A percentile compares a stretch with the other conserved stretches of the same genome.
phyloP scores from a whole-genome alignment of 2,113 vertebrate genomes.

The Phainopepla nitens region DNA sequence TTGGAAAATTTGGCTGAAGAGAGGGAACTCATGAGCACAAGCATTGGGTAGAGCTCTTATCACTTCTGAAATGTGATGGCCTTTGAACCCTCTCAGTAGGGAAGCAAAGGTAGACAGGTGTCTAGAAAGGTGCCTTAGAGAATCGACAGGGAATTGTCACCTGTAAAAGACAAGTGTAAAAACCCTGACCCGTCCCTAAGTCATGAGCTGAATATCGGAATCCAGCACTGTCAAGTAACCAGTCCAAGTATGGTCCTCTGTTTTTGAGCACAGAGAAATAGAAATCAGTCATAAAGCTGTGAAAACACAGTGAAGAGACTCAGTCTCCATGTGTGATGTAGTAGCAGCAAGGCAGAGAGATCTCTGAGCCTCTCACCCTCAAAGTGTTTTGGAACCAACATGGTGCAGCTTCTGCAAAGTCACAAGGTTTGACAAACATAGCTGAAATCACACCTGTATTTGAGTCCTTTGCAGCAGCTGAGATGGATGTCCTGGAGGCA shows the following conservation, averaged over 20 bases:
- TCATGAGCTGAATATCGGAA: constrained; percentile 32
- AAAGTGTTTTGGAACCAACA: not conserved
- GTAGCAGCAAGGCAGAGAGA: not conserved
- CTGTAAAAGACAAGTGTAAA: not conserved
- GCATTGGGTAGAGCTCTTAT: not conserved
- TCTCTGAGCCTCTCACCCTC: not conserved
- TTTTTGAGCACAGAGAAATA: constrained; percentile 36
- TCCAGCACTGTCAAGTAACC: not conserved
- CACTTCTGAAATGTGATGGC: not conserved
- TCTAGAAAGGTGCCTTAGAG: not conserved
- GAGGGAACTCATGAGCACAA: not conserved
- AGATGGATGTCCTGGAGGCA: not conserved
- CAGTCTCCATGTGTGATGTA: not conserved
- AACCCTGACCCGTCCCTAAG: not conserved
- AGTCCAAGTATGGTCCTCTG: constrained; percentile 38
- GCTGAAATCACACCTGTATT: not conserved
- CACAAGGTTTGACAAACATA: not conserved
- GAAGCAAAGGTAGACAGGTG: not conserved
- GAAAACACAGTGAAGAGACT: not conserved
- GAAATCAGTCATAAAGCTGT: constrained; percentile 1
- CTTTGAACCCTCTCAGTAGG: not conserved
- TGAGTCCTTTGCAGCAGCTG: not conserved
- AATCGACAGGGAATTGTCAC: not conserved
- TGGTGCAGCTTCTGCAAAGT: not conserved
- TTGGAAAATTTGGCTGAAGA: not conserved